These are phyloP conservation scores for Callocephalon fimbriatum DNA, from an alignment of 2,113 vertebrate species.

Conservation along the genomic window DNA sequence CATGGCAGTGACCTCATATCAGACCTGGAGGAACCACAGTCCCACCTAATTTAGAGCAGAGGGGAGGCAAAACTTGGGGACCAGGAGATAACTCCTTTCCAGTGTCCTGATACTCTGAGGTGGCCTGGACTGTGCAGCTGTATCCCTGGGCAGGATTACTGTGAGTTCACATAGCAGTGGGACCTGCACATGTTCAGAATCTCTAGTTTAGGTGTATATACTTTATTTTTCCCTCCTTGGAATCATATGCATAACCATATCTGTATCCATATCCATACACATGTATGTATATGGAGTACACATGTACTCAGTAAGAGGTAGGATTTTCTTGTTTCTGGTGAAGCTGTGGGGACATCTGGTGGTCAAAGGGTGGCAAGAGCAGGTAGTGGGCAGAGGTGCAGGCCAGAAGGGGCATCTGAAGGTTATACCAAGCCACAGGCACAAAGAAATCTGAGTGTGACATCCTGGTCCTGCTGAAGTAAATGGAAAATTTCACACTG, in stretches of 20 bases:
- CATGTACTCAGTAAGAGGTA: neutral
- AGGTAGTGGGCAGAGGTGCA: neutral
- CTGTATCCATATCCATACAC: neutral
- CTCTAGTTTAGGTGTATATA: neutral
- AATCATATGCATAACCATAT: neutral
- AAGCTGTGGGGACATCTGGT: neutral
- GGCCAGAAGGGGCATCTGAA: neutral
- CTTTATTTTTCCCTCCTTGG: neutral
- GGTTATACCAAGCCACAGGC: neutral
- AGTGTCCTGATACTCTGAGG: neutral
- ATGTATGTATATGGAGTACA: accelerated
- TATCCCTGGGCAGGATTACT: neutral
- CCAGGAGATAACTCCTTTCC: neutral
- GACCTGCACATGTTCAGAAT: neutral
- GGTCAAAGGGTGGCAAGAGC: neutral
- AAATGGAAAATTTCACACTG: neutral
- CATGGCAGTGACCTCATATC: neutral
- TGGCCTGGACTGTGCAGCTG: neutral
- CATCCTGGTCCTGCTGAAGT: neutral
- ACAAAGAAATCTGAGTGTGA: neutral
- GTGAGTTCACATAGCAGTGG: neutral
- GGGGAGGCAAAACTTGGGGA: neutral
- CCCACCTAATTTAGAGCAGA: neutral
- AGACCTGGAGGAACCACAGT: accelerated
- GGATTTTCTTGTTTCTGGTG: neutral